phyloP scores from a whole-genome alignment of 1,140 invertebrate species.

The Scylla paramamosain region DNA sequence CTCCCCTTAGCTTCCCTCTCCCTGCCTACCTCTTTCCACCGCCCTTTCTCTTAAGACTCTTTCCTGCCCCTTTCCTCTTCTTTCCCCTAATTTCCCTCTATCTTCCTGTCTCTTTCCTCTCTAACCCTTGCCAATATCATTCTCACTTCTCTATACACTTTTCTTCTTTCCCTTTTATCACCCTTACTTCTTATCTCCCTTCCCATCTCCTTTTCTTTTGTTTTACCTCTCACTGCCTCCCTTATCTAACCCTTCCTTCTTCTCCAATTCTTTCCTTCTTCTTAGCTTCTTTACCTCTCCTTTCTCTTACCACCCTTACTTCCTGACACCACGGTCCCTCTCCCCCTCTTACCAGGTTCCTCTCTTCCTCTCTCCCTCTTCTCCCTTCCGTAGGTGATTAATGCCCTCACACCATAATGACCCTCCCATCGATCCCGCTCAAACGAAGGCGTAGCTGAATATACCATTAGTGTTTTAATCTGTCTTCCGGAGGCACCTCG shows the following conservation, averaged over 20 bases:
- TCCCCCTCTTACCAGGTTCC: no score
- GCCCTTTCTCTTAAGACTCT: no score
- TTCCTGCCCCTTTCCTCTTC: not conserved
- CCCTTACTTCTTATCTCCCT: not conserved
- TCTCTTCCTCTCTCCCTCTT: no score
- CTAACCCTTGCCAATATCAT: not conserved
- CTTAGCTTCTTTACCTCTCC: no score
- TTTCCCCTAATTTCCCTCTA: not conserved
- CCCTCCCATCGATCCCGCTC: not conserved
- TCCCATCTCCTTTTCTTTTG: not conserved
- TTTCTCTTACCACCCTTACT: no score
- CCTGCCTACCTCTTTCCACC: not conserved
- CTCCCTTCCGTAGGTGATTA: not conserved
- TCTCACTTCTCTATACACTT: not conserved
- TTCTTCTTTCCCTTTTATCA: not conserved
- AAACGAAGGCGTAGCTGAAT: not conserved
- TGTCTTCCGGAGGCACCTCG: not conserved
- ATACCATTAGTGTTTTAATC: constrained; percentile 15
- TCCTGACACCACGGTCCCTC: no score
- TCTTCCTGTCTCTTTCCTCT: not conserved
- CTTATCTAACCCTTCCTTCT: no score
- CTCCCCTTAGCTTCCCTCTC: not conserved
- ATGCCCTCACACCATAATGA: constrained; percentile 6
- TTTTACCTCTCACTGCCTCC: no score
- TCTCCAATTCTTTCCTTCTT: no score